Percentiles rank a stretch among this genome's conserved stretches.
These are phyloP conservation scores for Acromyrmex heyeri DNA, from an alignment of 1,140 invertebrate genomes.

Conservation along the genomic window DNA sequence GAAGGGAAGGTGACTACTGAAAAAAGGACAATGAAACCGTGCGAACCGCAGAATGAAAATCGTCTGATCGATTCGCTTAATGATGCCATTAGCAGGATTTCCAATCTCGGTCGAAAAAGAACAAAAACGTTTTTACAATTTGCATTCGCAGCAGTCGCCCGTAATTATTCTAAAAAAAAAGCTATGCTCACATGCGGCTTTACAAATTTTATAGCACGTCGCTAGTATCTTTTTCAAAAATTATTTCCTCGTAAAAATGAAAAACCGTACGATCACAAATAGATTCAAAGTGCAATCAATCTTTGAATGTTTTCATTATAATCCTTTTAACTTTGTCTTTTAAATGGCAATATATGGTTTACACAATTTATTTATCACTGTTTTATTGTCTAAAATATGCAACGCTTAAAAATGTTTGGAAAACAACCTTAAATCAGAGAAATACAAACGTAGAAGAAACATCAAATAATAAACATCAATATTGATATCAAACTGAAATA, in stretches of 20 bases:
- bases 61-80: slow-evolving; percentile 41
- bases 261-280: background rate
- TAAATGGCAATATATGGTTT: background rate
- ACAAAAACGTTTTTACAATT: slow-evolving; percentile 6
- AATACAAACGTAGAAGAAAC: background rate
- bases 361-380: background rate
- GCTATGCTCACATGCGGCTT: background rate
- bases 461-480: background rate
- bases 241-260: background rate
- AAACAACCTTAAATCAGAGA: background rate
- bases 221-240: background rate
- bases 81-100: slow-evolving; percentile 38
- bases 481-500: background rate
- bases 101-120: slow-evolving; percentile 27
- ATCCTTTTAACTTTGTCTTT: background rate
- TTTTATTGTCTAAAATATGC: background rate
- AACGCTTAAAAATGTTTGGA: background rate
- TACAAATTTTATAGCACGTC: slow-evolving; percentile 25
- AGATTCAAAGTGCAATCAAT: background rate
- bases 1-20: background rate
- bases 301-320: background rate
- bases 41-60: slow-evolving; percentile 10
- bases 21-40: background rate
- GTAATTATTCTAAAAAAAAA: slow-evolving; percentile 17
- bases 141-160: background rate